These are phyloP conservation scores for Hydrophis major DNA, from an alignment of 2,797 vertebrate species.

Conservation along the genomic window DNA sequence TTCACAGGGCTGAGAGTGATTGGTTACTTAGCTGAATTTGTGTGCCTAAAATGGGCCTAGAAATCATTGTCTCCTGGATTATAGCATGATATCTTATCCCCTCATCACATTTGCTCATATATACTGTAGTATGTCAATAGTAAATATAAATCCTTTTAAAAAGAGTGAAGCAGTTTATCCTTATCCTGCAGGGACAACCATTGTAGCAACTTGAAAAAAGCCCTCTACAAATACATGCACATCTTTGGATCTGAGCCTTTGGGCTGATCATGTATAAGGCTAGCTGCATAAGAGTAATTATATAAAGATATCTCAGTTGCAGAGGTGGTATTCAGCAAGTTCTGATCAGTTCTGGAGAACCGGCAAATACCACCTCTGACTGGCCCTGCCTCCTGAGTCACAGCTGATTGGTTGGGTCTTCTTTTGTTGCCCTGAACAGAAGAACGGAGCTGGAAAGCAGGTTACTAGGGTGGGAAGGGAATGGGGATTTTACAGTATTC, in stretches of 20 bases:
- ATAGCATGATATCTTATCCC: neutral
- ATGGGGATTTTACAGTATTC: too few relatives aligned
- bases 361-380: too few relatives aligned
- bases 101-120: neutral
- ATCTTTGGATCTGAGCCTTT: neutral
- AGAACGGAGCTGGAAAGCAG: too few relatives aligned
- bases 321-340: too few relatives aligned
- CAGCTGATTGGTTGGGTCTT: too few relatives aligned
- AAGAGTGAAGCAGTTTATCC: neutral
- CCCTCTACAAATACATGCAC: too few relatives aligned
- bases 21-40: neutral
- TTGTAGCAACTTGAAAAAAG: neutral
- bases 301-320: neutral
- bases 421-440: too few relatives aligned
- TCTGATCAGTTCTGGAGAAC: too few relatives aligned
- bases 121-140: neutral
- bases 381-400: too few relatives aligned
- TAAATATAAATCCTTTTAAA: neutral
- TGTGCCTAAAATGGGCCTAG: neutral
- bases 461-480: too few relatives aligned
- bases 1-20: neutral
- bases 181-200: neutral
- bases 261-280: neutral
- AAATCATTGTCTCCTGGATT: neutral
- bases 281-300: too few relatives aligned